Percentiles rank a stretch among this genome's conserved stretches.
These are phyloP conservation scores for Trisateles emortualis DNA, from an alignment of 2,888 invertebrate genomes.

Conservation along the genomic window DNA sequence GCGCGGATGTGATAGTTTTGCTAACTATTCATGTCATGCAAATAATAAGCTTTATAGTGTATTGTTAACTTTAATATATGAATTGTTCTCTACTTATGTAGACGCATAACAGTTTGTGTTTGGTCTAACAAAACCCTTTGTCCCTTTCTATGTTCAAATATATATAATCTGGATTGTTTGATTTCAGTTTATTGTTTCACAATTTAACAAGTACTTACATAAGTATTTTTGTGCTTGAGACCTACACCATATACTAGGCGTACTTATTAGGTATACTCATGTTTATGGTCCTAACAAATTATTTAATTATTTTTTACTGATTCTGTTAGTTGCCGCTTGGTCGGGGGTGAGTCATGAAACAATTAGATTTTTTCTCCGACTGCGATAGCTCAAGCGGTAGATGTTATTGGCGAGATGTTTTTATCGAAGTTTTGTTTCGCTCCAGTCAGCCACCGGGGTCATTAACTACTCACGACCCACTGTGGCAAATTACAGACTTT, in stretches of 20 bases:
- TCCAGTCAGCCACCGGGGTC: conserved; percentile 57
- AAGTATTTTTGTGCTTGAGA: background rate
- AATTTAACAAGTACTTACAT: too few species aligned
- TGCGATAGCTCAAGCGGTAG: conserved; percentile 33
- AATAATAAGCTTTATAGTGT: conserved; percentile 37
- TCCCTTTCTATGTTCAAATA: conserved; percentile 4
- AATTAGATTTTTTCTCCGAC: conserved; percentile 50
- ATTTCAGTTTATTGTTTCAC: background rate
- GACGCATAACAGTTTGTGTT: conserved; percentile 21
- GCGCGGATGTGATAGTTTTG: conserved; percentile 58
- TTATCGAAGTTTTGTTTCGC: conserved; percentile 65
- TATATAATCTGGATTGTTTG: background rate
- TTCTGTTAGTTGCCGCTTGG: conserved; percentile 45
- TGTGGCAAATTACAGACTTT: conserved; percentile 49
- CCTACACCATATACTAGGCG: background rate
- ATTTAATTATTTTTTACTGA: conserved; percentile 46
- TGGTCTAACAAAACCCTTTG: conserved; percentile 17
- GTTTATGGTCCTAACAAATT: too few species aligned
- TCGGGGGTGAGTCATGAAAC: conserved; percentile 56
- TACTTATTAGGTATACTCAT: too few species aligned
- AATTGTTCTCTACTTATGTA: conserved; percentile 32
- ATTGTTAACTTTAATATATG: conserved; percentile 41
- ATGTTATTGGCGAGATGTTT: conserved; percentile 52
- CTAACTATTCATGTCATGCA: conserved; percentile 46
- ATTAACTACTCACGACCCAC: conserved; percentile 48